Evolutionary conservation across 2,888 invertebrate genomes (phyloP).

Genomic region (Lithophane socia): DNA sequence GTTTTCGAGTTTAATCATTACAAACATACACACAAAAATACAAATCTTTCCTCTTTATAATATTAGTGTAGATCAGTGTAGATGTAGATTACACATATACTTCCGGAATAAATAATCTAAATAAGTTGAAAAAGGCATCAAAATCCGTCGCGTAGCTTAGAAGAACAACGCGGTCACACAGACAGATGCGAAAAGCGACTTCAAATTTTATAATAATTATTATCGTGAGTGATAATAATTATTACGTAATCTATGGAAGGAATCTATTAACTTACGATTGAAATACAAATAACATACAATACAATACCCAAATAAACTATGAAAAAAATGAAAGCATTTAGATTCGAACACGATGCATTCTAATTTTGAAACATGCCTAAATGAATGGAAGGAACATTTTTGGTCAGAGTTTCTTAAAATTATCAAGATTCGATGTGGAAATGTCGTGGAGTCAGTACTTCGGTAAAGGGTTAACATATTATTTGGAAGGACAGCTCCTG

Average conservation of each 20-base stretch:
- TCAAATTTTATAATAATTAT: background rate
- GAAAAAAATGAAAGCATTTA: background rate
- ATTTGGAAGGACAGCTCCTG: background rate
- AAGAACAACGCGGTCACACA: background rate
- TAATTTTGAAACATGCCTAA: background rate
- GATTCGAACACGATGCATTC: background rate
- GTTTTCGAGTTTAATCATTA: too few species aligned
- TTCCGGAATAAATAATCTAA: background rate
- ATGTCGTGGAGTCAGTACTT: background rate
- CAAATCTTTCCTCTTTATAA: too few species aligned
- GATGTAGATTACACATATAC: too few species aligned
- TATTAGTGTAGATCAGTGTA: too few species aligned
- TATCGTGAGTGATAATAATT: too few species aligned
- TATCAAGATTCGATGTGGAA: background rate
- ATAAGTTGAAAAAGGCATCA: background rate
- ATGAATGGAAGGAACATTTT: background rate
- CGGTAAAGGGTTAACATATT: constrained; percentile 5
- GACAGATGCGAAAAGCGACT: background rate
- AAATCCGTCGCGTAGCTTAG: background rate
- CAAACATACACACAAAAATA: too few species aligned
- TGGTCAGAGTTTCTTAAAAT: background rate
- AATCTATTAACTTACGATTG: background rate
- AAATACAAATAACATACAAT: background rate
- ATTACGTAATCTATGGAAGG: too few species aligned
- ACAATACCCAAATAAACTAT: background rate